Base-by-base conservation (phyloP, 2,888 invertebrate genomes). In the Trissoscelio sp. region DNA sequence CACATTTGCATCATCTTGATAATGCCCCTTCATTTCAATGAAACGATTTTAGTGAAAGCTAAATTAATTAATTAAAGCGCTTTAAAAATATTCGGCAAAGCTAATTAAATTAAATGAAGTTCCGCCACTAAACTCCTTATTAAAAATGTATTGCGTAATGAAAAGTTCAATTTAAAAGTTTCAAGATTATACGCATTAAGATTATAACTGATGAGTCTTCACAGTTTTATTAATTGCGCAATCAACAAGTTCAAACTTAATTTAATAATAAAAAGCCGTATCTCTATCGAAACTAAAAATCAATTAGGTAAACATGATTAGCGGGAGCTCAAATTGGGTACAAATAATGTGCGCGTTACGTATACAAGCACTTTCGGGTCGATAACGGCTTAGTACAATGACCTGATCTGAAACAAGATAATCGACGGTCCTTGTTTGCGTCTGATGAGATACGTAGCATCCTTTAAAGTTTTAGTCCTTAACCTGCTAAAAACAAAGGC, bases 371-470 rank as follows among this genome's bases (percentile, higher is more conserved):
- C 44, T 57, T 57, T 69, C 31, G 44, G 69, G 44, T 69, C 69
- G 69, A 69, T 69, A 69, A 12, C 18, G 6, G 55, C 9, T 6
- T 20, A 44, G 69, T 44, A 57, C 69, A 69, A 69, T 12, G 69
- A 69, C 69, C 69, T 4, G 55, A 69, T 69, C 55, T 12, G 69
- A 44, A 44, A 44, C 20, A 69, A 55, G 67, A 69, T 69, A 55
- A 69, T 34, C 55, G 44, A 44, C 67, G 44, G 55, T 69, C 67
- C 55, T 69, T 69, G 67, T 69, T 69, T 55, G 67, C 44, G 44
- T 55, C 31, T 34, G 55, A 69, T 34, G 53, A 53, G 46, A 46
- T 31, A 51, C 48, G 66, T 37, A 22, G 51, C 57, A 46, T 58
- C 57, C 46, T 69, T 69, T 58, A 57, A 57, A 69, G 22, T 57